Conservation (phyloP, 2,888 invertebrate genomes). For the Fissipunctia ypsillon region DNA sequence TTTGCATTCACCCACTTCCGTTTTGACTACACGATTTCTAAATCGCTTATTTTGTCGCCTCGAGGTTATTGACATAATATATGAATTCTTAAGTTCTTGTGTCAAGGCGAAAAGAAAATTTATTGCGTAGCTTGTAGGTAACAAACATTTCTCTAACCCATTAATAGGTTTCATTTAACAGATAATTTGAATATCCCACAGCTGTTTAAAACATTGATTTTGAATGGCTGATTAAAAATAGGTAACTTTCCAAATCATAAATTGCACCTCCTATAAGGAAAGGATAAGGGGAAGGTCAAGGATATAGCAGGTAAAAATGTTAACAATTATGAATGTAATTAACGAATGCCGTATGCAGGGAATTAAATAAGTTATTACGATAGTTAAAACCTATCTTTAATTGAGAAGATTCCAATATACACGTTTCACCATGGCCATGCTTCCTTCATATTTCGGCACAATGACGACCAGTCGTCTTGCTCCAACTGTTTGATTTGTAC, state of each 20-base stretch:
- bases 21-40: neutral
- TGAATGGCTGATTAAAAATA: neutral
- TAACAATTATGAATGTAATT: neutral
- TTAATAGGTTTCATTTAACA: neutral
- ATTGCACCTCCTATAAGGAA: neutral
- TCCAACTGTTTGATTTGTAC: neutral
- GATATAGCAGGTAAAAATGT: neutral
- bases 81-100: constrained; percentile 45
- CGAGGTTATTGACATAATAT: constrained; percentile 47
- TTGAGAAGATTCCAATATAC: neutral
- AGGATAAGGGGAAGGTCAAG: no score
- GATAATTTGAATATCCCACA: no score
- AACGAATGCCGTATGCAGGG: neutral
- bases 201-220: no score
- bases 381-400: neutral
- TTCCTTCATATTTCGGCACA: no score
- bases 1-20: neutral
- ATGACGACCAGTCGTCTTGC: neutral
- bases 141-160: constrained; percentile 30
- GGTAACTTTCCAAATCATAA: constrained; percentile 13
- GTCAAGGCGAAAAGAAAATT: constrained; percentile 49
- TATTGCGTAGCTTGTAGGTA: neutral
- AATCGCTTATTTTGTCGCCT: constrained; percentile 50
- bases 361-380: neutral
- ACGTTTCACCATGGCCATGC: neutral